Conservation (phyloP, 2,113 vertebrate genomes). For the Gavia stellata region DNA sequence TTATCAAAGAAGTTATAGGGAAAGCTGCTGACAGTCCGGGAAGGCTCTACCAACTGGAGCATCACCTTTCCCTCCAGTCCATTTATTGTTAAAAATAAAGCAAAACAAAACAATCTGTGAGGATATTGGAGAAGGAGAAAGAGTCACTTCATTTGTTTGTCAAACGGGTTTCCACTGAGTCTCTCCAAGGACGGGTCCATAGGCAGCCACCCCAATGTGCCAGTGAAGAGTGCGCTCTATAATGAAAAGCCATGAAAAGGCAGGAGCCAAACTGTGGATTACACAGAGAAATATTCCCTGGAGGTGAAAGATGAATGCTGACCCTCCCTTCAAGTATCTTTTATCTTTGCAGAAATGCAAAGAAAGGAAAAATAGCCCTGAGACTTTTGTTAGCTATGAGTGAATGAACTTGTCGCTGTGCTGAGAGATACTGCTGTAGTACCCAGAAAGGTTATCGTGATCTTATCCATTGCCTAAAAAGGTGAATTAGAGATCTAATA, state of each 20-base stretch:
- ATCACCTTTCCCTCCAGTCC: background rate
- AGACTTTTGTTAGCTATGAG: background rate
- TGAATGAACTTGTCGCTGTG: background rate
- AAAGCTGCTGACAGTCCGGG: background rate
- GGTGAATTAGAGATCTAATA: background rate
- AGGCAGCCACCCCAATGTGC: background rate
- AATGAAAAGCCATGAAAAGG: background rate
- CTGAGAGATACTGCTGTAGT: no score
- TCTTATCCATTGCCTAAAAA: background rate
- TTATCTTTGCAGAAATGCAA: background rate
- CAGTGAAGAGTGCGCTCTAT: fast-evolving
- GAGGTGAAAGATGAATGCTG: background rate
- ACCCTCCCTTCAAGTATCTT: background rate
- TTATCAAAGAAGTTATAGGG: background rate
- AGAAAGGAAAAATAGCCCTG: background rate
- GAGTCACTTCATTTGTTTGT: background rate
- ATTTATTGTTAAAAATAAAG: background rate
- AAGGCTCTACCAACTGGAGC: background rate
- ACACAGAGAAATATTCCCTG: fast-evolving
- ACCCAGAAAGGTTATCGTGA: background rate
- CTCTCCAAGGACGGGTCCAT: fast-evolving
- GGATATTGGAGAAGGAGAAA: background rate
- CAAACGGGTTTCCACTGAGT: background rate
- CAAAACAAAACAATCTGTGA: background rate
- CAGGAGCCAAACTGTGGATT: background rate